Base-by-base conservation (phyloP, 2,888 invertebrate species). In the Orthonevra nobilis region DNA sequence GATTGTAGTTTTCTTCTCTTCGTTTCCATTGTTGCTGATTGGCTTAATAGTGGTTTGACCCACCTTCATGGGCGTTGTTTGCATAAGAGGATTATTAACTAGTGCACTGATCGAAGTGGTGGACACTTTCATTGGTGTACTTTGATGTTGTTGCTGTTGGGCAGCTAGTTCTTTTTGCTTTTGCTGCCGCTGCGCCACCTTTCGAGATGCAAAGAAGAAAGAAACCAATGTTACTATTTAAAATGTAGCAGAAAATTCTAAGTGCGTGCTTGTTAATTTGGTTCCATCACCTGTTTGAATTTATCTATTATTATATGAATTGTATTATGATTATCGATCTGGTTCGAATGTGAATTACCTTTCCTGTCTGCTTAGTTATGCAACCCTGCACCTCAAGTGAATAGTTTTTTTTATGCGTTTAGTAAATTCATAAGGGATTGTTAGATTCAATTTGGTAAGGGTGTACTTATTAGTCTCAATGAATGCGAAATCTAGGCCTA, bases 171-270 rank as follows among this genome's bases (percentile, higher is more conserved):
- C 90, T 82, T 91, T 89, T 84, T 92, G 90, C 83, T 91, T 90
- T 77, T 92, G 92, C 84, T 93, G 94, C 1, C 93, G 90, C 83
- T 94, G 93, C 0, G 92, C 92, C 70, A 93, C 92, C 93, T 93
- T n/a, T n/a, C n/a, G n/a, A n/a, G n/a, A n/a, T n/a, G n/a, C n/a
- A n/a, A n/a, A n/a, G n/a, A n/a, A n/a, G n/a, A n/a, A n/a, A n/a
- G n/a, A n/a, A n/a, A n/a, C n/a, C n/a, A n/a, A n/a, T n/a, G n/a
- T n/a, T n/a, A n/a, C n/a, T 26, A 54, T 2, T 5, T 0, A 7
- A 36, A 44, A 7, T n/a, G n/a, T n/a, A n/a, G 1, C 9, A 26
- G 1, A 1, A 1, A 1, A 10, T 1, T n/a, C 12, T 17, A 7
- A 9, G 12, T 14, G 5, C 7, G n/a, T 38, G 5, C 19, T 54